Evolutionary conservation across 2,797 vertebrate species (phyloP).

Genomic region (Gambelia wislizenii): DNA sequence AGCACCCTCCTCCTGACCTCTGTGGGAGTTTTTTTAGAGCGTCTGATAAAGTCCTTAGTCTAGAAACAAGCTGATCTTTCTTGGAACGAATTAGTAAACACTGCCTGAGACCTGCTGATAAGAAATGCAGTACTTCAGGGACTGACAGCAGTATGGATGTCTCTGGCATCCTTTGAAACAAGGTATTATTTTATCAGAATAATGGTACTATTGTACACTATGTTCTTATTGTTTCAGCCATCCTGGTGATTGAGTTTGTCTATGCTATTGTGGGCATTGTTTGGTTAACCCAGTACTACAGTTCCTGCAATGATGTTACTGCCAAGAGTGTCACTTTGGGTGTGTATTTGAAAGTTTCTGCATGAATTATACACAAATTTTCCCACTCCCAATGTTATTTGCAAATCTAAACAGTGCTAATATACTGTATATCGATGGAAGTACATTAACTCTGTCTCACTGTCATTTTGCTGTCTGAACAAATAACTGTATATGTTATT

Average conservation of each 20-base stretch:
- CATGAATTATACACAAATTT: background rate
- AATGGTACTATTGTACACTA: background rate
- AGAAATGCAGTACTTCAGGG: background rate
- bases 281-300: slow-evolving; percentile 97
- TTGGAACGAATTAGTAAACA: background rate
- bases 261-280: slow-evolving; percentile 97
- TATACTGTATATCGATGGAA: background rate
- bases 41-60: too few species aligned
- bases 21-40: too few species aligned
- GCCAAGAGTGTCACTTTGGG: slow-evolving; percentile 97
- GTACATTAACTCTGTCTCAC: background rate
- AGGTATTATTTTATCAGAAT: background rate
- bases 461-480: slow-evolving; percentile 40
- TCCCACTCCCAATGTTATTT: background rate
- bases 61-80: background rate
- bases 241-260: slow-evolving; percentile 95
- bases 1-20: too few species aligned
- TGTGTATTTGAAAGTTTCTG: slow-evolving; percentile 71
- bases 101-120: background rate
- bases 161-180: background rate
- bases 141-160: background rate
- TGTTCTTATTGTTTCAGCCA: slow-evolving; percentile 81
- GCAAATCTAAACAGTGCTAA: background rate
- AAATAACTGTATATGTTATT: background rate
- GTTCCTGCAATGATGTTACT: slow-evolving; percentile 95